Percentiles rank a stretch among this genome's conserved stretches.
phyloP scores from a whole-genome alignment of 2,113 vertebrate species.

The Cebus imitator region DNA sequence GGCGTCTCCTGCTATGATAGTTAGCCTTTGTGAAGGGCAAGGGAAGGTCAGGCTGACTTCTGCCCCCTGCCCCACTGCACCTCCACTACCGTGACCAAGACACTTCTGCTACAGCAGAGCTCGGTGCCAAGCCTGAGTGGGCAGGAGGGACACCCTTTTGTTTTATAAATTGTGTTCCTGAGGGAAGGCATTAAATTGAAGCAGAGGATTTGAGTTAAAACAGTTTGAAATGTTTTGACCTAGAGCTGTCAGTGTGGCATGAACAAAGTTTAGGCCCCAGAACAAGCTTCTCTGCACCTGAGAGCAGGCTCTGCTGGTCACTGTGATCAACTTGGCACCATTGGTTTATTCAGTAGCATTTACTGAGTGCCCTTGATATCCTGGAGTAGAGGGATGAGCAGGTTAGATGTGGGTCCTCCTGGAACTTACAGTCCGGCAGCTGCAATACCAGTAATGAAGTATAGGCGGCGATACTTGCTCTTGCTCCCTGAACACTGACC shows the following conservation, averaged over 20 bases:
- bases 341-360: not conserved
- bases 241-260: not conserved
- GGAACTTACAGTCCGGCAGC: not conserved
- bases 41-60: not conserved
- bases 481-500: not conserved
- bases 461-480: not conserved
- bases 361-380: not conserved
- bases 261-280: too few species aligned
- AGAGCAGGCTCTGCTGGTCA: not conserved
- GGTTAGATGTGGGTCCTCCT: not conserved
- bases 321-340: not conserved
- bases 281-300: not conserved
- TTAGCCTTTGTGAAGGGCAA: not conserved
- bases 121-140: too few species aligned
- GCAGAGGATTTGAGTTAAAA: not conserved
- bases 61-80: accelerated
- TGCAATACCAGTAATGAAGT: not conserved
- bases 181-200: not conserved
- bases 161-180: not conserved
- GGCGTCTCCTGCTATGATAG: not conserved
- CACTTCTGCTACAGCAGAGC: too few species aligned
- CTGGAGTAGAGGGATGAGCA: not conserved
- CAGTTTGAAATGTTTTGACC: not conserved
- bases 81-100: not conserved
- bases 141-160: not conserved